These are phyloP conservation scores for Romanogobio albipinnatus DNA, from an alignment of 2,113 vertebrate genomes.

Conservation along the genomic window DNA sequence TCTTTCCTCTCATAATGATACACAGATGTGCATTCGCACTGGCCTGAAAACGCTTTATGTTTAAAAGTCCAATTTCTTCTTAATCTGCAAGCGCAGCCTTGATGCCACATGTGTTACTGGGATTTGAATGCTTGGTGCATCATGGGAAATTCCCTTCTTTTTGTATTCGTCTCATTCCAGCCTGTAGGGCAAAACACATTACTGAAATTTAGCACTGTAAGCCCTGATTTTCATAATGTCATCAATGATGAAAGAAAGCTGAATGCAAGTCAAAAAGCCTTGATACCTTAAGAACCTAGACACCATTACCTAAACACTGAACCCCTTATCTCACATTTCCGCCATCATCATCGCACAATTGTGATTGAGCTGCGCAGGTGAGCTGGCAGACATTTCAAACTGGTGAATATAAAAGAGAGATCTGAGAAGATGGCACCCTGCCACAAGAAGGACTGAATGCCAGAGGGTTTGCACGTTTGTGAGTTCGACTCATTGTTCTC, in stretches of 20 bases:
- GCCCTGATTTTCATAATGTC: slow-evolving; percentile 30
- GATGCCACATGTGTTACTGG: slow-evolving; percentile 54
- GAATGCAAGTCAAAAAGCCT: neutral
- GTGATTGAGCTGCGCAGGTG: slow-evolving; percentile 57
- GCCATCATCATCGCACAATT: slow-evolving; percentile 37
- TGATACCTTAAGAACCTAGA: neutral
- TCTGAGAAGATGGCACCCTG: slow-evolving; percentile 56
- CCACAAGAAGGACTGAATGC: slow-evolving; percentile 17
- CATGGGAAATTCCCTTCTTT: slow-evolving; percentile 22
- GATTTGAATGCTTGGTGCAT: slow-evolving; percentile 31
- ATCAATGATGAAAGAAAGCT: slow-evolving; percentile 17
- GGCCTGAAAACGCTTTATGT: slow-evolving; percentile 42
- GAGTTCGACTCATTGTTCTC: neutral
- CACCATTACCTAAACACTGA: neutral
- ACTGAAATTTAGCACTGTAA: slow-evolving; percentile 8
- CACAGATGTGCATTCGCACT: slow-evolving; percentile 44
- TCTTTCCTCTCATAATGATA: slow-evolving; percentile 22
- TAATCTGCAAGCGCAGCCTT: slow-evolving; percentile 39
- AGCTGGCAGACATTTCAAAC: slow-evolving; percentile 51
- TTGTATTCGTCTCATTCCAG: slow-evolving; percentile 10
- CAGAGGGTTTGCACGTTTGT: slow-evolving; percentile 7
- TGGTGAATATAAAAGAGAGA: slow-evolving; percentile 49
- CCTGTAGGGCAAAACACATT: neutral
- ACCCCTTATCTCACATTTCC: neutral
- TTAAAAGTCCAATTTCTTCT: slow-evolving; percentile 9